These are phyloP conservation scores for Drosophila seguyi DNA, from an alignment of 1,140 invertebrate genomes.

Conservation along the genomic window DNA sequence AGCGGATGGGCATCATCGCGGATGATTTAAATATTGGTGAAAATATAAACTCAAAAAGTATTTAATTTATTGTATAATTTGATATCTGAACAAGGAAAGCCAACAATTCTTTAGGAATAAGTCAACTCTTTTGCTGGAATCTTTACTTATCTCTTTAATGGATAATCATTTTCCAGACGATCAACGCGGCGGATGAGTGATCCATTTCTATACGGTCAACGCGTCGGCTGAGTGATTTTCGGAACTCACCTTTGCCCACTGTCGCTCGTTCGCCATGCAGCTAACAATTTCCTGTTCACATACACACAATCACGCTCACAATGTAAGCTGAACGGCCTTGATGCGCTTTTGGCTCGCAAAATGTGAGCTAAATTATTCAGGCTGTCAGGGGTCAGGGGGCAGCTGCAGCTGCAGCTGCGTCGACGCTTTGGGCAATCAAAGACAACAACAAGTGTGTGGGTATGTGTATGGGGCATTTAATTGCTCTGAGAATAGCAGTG, in stretches of 20 bases:
- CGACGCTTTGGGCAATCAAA: slow-evolving; percentile 64
- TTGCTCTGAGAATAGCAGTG: slow-evolving; percentile 64
- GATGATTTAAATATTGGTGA: not conserved
- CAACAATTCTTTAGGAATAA: too few species aligned
- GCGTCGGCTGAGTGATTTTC: slow-evolving; percentile 4
- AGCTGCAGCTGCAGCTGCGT: slow-evolving; percentile 34
- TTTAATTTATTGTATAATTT: not conserved
- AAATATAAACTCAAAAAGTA: not conserved
- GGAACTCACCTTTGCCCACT: slow-evolving; percentile 7
- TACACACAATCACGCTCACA: slow-evolving; percentile 35
- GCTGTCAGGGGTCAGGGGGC: slow-evolving; percentile 28
- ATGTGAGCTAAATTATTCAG: slow-evolving; percentile 76
- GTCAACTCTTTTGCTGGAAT: too few species aligned
- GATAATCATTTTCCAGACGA: too few species aligned
- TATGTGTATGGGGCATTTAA: slow-evolving; percentile 64
- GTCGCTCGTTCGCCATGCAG: slow-evolving; percentile 37
- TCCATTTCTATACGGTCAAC: not conserved
- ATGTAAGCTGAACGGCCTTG: slow-evolving; percentile 43
- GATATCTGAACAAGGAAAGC: not conserved
- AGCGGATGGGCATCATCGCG: not conserved
- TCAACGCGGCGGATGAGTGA: not conserved
- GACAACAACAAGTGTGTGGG: slow-evolving; percentile 51
- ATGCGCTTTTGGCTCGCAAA: slow-evolving; percentile 69
- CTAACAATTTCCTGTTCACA: slow-evolving; percentile 56
- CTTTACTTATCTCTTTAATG: too few species aligned